A percentile compares a stretch with the other conserved stretches of the same genome.
Evolutionary conservation across 2,888 invertebrate genomes (phyloP).

Genomic region (Ariolimax columbianus): DNA sequence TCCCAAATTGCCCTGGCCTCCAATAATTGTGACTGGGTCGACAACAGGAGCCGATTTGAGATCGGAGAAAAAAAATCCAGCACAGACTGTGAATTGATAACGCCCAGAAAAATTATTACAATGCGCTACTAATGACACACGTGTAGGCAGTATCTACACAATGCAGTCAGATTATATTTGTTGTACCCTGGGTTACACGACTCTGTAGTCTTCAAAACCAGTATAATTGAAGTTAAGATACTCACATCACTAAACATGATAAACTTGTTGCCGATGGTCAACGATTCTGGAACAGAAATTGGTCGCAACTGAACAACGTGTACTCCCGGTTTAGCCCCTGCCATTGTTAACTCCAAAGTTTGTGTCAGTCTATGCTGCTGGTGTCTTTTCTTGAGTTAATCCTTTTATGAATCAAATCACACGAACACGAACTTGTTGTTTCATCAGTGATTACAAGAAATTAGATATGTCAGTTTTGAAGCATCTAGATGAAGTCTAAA

Average conservation of each 20-base stretch:
- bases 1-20: no score
- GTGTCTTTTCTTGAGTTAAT: constrained; percentile 40
- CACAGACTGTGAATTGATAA: no score
- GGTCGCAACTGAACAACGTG: constrained; percentile 81
- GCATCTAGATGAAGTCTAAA: neutral
- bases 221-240: no score
- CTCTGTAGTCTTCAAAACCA: no score
- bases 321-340: constrained; percentile 81
- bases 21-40: no score
- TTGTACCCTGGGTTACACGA: neutral
- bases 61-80: no score
- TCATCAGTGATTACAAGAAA: neutral
- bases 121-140: no score
- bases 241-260: constrained; percentile 98
- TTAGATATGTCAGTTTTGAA: neutral
- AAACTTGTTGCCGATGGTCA: constrained; percentile 93
- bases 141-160: no score
- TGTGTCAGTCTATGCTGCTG: neutral
- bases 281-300: constrained; percentile 86
- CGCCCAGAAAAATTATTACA: no score
- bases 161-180: neutral
- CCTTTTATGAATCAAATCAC: constrained; percentile 1
- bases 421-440: neutral
- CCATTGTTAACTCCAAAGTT: constrained; percentile 75
- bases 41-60: no score